Base-by-base conservation (phyloP, 2,888 invertebrate species). In the Seira musarum region DNA sequence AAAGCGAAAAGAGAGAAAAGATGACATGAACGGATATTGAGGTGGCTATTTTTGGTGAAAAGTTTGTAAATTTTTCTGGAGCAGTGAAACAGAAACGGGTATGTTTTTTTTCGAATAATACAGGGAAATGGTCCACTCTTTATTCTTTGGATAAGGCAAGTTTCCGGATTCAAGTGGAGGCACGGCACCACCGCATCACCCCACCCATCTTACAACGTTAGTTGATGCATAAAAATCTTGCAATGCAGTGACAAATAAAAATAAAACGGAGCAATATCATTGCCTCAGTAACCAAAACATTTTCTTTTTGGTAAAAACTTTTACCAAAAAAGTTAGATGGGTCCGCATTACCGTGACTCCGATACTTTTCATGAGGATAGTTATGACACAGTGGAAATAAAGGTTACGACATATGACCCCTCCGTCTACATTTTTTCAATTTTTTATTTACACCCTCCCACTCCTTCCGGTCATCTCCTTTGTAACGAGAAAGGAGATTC, bases 371-470 rank as follows among this genome's bases (percentile, higher is more conserved):
- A 77, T 8, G 30, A 70, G 35, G 76, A 78, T 78, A 78, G 71
- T 78, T 78, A 71, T 71, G 70, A 71, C 66, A 61, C 53, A 65
- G 71, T 71, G 63, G 71, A 66, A 66, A 73, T 73, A 73, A 73
- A 73, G 73, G 73, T 78, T 72, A 71, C 78, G 78, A 72, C 78
- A 78, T 72, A 67, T 71, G 71, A 78, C 71, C 78, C 73, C 72
- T 77, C 68, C 76, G 72, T 40, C 49, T 35, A 73, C 74, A 71
- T 73, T 73, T 81, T 81, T 73, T 71, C 73, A 73, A 73, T 81
- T 81, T 40, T 40, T 77, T 81, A 78, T 70, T 78, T 65, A 73
- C 77, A 73, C 81, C 74, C 78, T 66, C 78, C 78, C 57, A 64
- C 77, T 53, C 78, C 66, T 78, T 78, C 78, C 78, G 78, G 78